A percentile compares a stretch with the other conserved stretches of the same genome.
These are phyloP conservation scores for Athetis lepigone DNA, from an alignment of 2,888 invertebrate species.

Conservation along the genomic window DNA sequence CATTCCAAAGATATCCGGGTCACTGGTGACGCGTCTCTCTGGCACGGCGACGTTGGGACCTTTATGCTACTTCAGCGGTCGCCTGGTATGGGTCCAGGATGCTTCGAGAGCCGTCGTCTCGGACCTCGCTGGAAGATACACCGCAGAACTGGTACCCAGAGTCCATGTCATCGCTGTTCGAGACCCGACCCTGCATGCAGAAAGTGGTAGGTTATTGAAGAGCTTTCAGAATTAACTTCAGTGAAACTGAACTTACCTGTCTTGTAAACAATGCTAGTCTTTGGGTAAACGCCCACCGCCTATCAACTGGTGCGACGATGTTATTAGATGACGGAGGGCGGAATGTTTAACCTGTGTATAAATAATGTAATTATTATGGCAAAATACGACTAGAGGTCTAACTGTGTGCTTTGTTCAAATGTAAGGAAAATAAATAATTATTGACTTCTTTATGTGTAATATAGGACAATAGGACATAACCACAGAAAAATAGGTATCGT, in stretches of 20 bases:
- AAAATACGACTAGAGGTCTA: no score
- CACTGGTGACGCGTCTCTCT: constrained; percentile 80
- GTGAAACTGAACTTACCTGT: constrained; percentile 1
- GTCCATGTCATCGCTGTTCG: constrained; percentile 93
- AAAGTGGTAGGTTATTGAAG: constrained; percentile 86
- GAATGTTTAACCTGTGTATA: neutral
- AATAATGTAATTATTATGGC: neutral
- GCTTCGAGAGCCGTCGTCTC: constrained; percentile 94
- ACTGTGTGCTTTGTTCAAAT: no score
- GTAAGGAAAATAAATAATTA: no score
- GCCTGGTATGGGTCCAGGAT: constrained; percentile 96
- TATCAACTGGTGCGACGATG: neutral
- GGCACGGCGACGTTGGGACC: constrained; percentile 92
- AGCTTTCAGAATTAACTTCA: neutral
- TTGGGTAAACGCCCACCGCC: neutral
- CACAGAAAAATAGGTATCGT: neutral
- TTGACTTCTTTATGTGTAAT: neutral
- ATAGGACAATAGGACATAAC: neutral
- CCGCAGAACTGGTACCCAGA: constrained; percentile 92
- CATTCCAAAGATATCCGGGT: constrained; percentile 77
- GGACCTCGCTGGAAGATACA: constrained; percentile 94
- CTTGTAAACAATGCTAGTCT: neutral
- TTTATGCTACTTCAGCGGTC: constrained; percentile 94
- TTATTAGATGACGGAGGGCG: neutral
- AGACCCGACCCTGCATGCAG: constrained; percentile 92